Conservation (phyloP, 2,797 vertebrate genomes). For the Manis pentadactyla region DNA sequence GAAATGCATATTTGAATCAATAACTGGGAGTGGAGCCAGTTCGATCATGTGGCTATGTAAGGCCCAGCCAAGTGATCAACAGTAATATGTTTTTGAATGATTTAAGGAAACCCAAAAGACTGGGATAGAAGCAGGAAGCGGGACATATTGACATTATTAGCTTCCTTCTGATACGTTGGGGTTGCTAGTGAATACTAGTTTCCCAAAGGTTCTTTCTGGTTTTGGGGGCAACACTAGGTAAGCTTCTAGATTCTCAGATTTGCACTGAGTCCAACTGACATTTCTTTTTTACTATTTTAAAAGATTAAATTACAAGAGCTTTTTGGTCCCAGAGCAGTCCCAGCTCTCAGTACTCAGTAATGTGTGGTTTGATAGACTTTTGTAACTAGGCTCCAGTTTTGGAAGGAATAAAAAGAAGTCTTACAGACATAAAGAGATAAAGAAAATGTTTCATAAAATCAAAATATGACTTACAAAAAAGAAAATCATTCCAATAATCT, state of each 20-base stretch:
- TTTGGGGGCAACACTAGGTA: not conserved
- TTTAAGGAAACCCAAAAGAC: slow-evolving; percentile 30
- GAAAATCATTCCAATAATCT: slow-evolving; percentile 23
- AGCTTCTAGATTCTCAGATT: not conserved
- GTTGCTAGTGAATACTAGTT: not conserved
- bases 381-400: not conserved
- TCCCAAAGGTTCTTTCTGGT: slow-evolving; percentile 22
- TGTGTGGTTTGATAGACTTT: not conserved
- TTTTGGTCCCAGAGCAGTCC: not conserved
- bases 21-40: not conserved
- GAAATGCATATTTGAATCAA: not conserved
- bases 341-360: not conserved
- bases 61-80: not conserved
- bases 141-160: not conserved
- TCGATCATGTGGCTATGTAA: not conserved
- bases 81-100: not conserved
- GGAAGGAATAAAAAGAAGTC: slow-evolving; percentile 7
- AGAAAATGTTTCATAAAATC: slow-evolving; percentile 4
- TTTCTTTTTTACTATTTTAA: slow-evolving; percentile 59
- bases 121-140: not conserved
- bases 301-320: not conserved
- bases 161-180: slow-evolving; percentile 22
- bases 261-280: not conserved
- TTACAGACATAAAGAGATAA: not conserved
- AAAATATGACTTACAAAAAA: slow-evolving; percentile 19